A percentile compares a stretch with the other conserved stretches of the same genome.
Evolutionary conservation across 2,888 invertebrate species (phyloP).

Genomic region (Cryptocephalus moraei): DNA sequence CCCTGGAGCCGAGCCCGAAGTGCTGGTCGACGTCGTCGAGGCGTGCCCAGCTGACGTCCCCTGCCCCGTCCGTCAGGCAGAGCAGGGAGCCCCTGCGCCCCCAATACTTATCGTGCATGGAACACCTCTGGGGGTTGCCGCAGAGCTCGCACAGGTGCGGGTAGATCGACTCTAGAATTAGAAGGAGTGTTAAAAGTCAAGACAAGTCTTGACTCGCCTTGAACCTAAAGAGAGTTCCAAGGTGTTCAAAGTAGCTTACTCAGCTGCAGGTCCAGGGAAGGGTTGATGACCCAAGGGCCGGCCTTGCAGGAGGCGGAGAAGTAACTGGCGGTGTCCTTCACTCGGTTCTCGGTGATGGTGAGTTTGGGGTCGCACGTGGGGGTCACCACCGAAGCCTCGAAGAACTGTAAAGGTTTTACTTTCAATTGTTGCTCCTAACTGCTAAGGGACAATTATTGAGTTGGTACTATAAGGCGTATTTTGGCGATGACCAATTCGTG

Average conservation of each 20-base stretch:
- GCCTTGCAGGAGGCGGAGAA: slow-evolving; percentile 78
- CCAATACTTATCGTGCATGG: slow-evolving; percentile 65
- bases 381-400: slow-evolving; percentile 63
- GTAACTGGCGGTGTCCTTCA: slow-evolving; percentile 61
- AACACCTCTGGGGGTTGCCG: slow-evolving; percentile 49
- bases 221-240: background rate
- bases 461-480: too few species aligned
- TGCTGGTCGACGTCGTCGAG: slow-evolving; percentile 55
- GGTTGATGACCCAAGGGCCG: slow-evolving; percentile 71
- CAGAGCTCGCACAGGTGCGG: slow-evolving; percentile 66
- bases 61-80: slow-evolving; percentile 68
- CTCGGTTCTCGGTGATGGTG: slow-evolving; percentile 65
- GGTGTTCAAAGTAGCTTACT: slow-evolving; percentile 40
- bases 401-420: slow-evolving; percentile 51
- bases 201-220: too few species aligned
- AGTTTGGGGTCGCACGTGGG: slow-evolving; percentile 58
- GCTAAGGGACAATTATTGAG: too few species aligned
- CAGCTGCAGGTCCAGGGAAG: slow-evolving; percentile 48
- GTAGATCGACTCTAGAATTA: slow-evolving; percentile 48
- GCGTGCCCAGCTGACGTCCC: slow-evolving; percentile 76
- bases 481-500: too few species aligned
- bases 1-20: slow-evolving; percentile 47
- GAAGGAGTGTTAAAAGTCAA: background rate
- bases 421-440: too few species aligned
- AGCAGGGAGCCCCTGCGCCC: slow-evolving; percentile 71